Evolutionary conservation across 2,113 vertebrate genomes (phyloP).

Genomic region (Calonectris borealis): DNA sequence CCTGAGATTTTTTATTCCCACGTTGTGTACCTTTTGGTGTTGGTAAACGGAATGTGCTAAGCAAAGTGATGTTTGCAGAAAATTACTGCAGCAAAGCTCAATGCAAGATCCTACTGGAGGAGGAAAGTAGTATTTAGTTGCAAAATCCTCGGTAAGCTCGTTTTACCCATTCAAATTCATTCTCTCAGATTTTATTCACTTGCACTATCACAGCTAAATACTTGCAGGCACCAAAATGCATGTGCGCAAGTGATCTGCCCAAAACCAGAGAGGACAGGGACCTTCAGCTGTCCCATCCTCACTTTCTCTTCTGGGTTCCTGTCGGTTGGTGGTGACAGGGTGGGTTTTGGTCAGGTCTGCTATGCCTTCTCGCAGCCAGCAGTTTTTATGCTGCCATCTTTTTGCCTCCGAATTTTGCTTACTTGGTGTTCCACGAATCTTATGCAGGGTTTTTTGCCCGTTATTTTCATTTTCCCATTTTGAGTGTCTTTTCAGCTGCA

Average conservation of each 20-base stretch:
- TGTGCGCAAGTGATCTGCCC: not conserved
- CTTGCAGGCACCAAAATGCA: not conserved
- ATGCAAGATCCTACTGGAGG: not conserved
- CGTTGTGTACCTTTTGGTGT: not conserved
- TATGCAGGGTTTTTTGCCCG: accelerated
- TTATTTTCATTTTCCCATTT: not conserved
- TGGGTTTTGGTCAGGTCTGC: not conserved
- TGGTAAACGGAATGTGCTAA: not conserved
- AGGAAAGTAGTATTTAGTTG: not conserved
- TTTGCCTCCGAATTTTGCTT: not conserved
- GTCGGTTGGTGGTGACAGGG: not conserved
- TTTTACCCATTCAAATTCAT: not conserved
- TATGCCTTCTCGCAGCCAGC: not conserved
- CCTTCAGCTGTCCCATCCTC: not conserved
- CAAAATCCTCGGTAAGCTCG: not conserved
- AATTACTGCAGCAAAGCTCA: not conserved
- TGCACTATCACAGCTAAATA: not conserved
- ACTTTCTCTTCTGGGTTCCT: not conserved
- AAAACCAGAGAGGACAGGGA: not conserved
- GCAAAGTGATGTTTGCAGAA: not conserved
- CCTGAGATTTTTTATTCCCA: not conserved
- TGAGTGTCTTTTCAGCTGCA: not conserved
- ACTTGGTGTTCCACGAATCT: not conserved
- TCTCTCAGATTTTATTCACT: not conserved
- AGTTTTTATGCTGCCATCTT: not conserved